phyloP scores from a whole-genome alignment of 2,113 vertebrate genomes.

The Gymnocephalus cernua region DNA sequence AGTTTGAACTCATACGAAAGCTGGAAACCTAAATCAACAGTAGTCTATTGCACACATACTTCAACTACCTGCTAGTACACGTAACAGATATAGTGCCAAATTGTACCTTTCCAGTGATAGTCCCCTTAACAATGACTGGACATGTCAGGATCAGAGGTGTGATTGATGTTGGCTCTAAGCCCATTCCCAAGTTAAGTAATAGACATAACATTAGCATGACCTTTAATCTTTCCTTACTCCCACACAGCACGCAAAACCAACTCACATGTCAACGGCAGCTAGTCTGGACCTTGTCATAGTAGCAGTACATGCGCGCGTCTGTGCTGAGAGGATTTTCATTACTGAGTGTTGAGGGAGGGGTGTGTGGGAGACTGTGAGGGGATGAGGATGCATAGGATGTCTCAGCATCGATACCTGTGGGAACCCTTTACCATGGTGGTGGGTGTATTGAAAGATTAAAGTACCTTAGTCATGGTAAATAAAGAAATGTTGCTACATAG shows the following conservation, averaged over 20 bases:
- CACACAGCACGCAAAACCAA: constrained; percentile 51
- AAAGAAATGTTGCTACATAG: constrained; percentile 7
- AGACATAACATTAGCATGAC: constrained; percentile 66
- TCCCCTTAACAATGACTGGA: constrained; percentile 5
- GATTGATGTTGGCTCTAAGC: constrained; percentile 56
- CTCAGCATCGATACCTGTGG: constrained; percentile 14
- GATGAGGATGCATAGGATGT: background rate
- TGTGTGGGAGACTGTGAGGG: background rate
- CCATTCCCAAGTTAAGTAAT: constrained; percentile 45
- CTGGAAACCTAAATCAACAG: constrained; percentile 2
- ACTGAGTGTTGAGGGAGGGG: background rate
- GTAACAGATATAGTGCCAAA: background rate
- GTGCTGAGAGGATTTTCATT: constrained; percentile 41
- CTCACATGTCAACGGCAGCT: constrained; percentile 41
- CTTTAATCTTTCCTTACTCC: constrained; percentile 63
- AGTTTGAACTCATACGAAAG: background rate
- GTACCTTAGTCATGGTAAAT: constrained; percentile 7
- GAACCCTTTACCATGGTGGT: background rate
- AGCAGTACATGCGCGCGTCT: constrained; percentile 2
- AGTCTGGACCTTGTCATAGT: constrained; percentile 20
- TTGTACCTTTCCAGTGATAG: background rate
- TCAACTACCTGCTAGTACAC: background rate
- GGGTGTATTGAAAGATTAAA: constrained; percentile 1
- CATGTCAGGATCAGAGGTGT: constrained; percentile 33
- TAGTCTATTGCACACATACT: background rate